Evolutionary conservation across 2,797 vertebrate genomes (phyloP).

Genomic region (Hirundo rustica): DNA sequence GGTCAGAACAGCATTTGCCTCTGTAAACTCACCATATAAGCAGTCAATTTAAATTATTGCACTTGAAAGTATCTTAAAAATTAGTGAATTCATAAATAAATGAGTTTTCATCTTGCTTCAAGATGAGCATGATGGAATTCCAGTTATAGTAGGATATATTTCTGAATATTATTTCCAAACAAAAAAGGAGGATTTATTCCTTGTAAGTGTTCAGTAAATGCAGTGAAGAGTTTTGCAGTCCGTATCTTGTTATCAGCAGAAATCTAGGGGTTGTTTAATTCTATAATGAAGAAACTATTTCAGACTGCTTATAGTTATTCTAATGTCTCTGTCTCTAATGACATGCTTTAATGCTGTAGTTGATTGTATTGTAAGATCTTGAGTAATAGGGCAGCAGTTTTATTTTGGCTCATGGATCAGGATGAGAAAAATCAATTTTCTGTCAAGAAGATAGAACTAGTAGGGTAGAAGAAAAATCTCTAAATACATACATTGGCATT

Average conservation of each 20-base stretch:
- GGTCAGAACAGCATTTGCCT: neutral
- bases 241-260: neutral
- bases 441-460: conserved; percentile 1
- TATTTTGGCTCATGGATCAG: neutral
- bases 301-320: neutral
- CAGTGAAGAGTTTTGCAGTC: neutral
- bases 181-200: neutral
- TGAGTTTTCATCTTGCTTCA: neutral
- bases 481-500: neutral
- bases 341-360: neutral
- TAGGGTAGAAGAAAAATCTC: neutral
- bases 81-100: neutral
- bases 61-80: neutral
- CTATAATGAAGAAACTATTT: neutral
- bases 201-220: neutral
- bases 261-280: neutral
- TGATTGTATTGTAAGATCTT: neutral
- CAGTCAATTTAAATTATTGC: neutral
- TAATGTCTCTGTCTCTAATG: neutral
- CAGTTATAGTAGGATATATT: neutral
- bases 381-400: neutral
- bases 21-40: neutral
- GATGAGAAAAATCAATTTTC: conserved; percentile 31
- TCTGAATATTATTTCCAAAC: neutral
- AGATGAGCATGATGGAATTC: neutral